phyloP scores from a whole-genome alignment of 1,140 invertebrate species.

The Papilio aristodemus region DNA sequence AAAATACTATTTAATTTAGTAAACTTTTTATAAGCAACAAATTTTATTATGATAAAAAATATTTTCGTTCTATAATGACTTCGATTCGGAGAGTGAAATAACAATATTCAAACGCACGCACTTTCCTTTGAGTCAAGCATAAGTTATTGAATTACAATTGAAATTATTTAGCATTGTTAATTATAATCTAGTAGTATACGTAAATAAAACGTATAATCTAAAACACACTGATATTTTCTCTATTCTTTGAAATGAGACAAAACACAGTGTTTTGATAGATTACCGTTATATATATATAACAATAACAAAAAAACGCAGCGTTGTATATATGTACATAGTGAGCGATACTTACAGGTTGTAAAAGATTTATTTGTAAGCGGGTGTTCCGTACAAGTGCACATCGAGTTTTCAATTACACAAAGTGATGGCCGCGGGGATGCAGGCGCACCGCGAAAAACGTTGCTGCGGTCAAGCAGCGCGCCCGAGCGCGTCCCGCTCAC shows the following conservation, averaged over 20 bases:
- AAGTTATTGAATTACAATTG: too few relatives aligned
- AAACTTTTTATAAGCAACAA: neutral
- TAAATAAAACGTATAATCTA: too few relatives aligned
- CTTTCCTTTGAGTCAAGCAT: too few relatives aligned
- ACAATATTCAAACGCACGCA: too few relatives aligned
- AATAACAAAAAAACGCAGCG: conserved; percentile 20
- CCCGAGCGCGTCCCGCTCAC: conserved; percentile 59
- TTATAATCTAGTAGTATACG: too few relatives aligned
- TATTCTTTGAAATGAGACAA: too few relatives aligned
- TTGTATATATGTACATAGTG: conserved; percentile 20
- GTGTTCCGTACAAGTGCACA: conserved; percentile 73
- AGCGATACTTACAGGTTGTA: conserved; percentile 38
- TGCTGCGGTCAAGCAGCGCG: conserved; percentile 62
- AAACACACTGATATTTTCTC: too few relatives aligned
- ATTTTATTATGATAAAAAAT: too few relatives aligned
- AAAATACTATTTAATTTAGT: neutral
- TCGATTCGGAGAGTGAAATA: too few relatives aligned
- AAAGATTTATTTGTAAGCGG: conserved; percentile 69
- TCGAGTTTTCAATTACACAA: conserved; percentile 79
- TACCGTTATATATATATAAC: neutral
- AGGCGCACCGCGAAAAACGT: conserved; percentile 68
- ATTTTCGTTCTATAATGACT: too few relatives aligned
- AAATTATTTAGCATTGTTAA: too few relatives aligned
- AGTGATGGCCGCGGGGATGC: conserved; percentile 69
- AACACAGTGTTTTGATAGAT: neutral